Base-by-base conservation (phyloP, 2,113 vertebrate genomes). In the Lucifuga dentata region DNA sequence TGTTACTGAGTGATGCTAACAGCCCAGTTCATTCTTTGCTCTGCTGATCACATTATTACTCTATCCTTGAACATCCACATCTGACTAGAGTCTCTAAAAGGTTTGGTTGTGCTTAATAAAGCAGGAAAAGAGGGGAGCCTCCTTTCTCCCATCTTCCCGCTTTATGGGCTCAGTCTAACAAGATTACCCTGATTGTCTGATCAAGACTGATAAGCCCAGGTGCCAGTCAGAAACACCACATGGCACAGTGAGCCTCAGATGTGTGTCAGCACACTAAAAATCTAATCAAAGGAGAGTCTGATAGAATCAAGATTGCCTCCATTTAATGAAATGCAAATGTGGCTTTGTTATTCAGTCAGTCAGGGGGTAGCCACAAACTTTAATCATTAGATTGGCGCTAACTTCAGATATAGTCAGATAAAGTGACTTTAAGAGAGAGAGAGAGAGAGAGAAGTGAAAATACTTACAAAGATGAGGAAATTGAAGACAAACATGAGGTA, bases 401-500 rank as follows among this genome's bases (percentile, higher is more conserved):
- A 76, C 77, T 80, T 71, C 70, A 64, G 72, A 79, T 72, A 62
- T n/a, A n/a, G 67, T 17, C 44, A 57, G 64, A 65, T 59, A 35
- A 57, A 75, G 70, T 33, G 64, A 51, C 61, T 71, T 62, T 44
- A 2, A 8, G 17, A 33, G 21, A 26, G 0, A 13, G 35, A 50
- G 52, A 74, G 51, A 61, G 5, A 40, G 61, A 41, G 52, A 56
- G 55, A 51, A 64, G n/a, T n/a, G n/a, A 39, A 75, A 84, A 79
- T 90, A 97, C 97, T 98, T 88, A 98, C 97, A 84, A 97, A 98
- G 80, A 99, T 96, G 84, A 98, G 94, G 90, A 98, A 96, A 87
- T 98, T 99, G 92, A 98, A 97, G 89, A 97, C 94, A 76, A 98
- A 97, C 97, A 98, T 98, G 90, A 98, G 92, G 76, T 97, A 97